A percentile compares a stretch with the other conserved stretches of the same genome.
Conservation (phyloP, 2,888 invertebrate genomes). For the Drosophila glabriapex region DNA sequence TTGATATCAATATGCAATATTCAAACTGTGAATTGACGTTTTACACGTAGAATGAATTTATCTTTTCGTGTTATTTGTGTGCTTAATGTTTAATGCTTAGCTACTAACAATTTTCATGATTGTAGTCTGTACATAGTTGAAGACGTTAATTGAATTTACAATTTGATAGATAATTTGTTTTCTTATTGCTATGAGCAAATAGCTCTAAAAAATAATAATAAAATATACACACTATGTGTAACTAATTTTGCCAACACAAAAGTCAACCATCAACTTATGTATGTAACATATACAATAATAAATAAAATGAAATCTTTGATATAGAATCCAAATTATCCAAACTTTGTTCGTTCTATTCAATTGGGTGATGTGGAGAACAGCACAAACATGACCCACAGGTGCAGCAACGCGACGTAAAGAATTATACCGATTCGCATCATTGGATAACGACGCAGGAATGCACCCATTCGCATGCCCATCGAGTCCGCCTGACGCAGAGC, state of each 20-base stretch:
- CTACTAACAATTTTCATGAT: conserved; percentile 48
- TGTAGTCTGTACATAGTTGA: conserved; percentile 63
- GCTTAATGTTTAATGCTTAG: conserved; percentile 54
- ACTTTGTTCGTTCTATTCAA: conserved; percentile 36
- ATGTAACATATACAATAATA: conserved; percentile 60
- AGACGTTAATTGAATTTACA: conserved; percentile 67
- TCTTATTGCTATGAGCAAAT: conserved; percentile 17
- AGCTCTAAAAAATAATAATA: conserved; percentile 19
- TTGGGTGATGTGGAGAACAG: conserved; percentile 88
- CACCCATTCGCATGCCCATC: conserved; percentile 91
- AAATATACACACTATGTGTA: conserved; percentile 45
- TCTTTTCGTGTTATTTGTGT: conserved; percentile 71
- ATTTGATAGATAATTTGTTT: conserved; percentile 37
- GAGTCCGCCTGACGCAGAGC: conserved; percentile 92
- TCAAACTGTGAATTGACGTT: conserved; percentile 65
- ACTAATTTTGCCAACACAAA: conserved; percentile 38
- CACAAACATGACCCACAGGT: conserved; percentile 93
- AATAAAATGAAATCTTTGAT: conserved; percentile 43
- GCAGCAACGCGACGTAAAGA: conserved; percentile 93
- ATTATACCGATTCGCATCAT: conserved; percentile 93
- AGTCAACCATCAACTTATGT: conserved; percentile 43
- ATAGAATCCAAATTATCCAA: conserved; percentile 52
- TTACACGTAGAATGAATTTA: conserved; percentile 52
- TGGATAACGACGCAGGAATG: conserved; percentile 93
- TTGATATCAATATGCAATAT: conserved; percentile 65